A percentile compares a stretch with the other conserved stretches of the same genome.
These are phyloP conservation scores for Terrapene triunguis DNA, from an alignment of 2,113 vertebrate species.

Conservation along the genomic window DNA sequence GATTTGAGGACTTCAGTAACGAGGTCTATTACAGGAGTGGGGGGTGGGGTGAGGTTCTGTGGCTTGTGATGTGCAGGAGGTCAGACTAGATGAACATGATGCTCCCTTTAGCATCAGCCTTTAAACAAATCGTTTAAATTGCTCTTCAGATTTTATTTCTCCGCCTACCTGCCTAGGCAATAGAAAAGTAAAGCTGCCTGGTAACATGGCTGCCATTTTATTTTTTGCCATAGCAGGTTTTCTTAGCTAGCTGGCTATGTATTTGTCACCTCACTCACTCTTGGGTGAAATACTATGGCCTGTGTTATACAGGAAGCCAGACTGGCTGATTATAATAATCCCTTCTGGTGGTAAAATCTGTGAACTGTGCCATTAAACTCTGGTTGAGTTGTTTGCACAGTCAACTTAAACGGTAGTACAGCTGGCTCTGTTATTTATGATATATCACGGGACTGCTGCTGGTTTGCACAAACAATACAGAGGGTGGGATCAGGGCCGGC, in stretches of 20 bases:
- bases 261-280: background rate
- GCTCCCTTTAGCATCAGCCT: background rate
- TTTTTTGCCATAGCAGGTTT: conserved; percentile 3
- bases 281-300: rapidly evolving
- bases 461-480: background rate
- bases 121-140: conserved; percentile 43
- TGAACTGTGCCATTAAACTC: conserved; percentile 7
- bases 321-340: background rate
- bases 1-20: background rate
- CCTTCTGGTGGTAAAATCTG: background rate
- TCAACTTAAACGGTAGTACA: background rate
- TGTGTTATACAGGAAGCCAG: conserved; percentile 22
- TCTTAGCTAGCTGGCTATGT: background rate
- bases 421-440: background rate
- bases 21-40: background rate
- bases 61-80: background rate
- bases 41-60: background rate
- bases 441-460: background rate
- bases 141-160: conserved; percentile 33
- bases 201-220: background rate
- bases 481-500: background rate
- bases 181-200: conserved; percentile 25
- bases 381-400: background rate
- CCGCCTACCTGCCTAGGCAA: conserved; percentile 2
- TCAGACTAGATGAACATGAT: background rate